Percentiles rank a stretch among this genome's conserved stretches.
Evolutionary conservation across 2,113 vertebrate genomes (phyloP).

Genomic region (Indri indri): DNA sequence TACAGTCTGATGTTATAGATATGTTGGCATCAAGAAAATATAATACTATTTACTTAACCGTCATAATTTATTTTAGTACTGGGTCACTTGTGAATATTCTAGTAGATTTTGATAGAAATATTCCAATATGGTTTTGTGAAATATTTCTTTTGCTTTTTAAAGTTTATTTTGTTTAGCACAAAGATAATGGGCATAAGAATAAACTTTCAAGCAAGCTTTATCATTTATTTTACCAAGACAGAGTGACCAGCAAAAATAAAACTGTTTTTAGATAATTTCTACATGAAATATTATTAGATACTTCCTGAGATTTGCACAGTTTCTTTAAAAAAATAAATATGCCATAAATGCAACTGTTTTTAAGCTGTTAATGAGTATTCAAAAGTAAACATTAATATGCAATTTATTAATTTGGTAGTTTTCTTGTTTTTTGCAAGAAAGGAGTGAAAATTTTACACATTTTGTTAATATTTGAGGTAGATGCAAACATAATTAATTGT

Average conservation of each 20-base stretch:
- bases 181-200: background rate
- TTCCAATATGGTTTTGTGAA: background rate
- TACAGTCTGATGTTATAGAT: background rate
- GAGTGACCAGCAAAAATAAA: background rate
- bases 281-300: background rate
- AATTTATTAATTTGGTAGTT: background rate
- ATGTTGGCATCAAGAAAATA: background rate
- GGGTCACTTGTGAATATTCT: background rate
- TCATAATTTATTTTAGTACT: background rate
- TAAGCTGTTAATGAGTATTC: background rate
- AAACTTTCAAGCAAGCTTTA: background rate
- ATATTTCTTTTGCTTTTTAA: background rate
- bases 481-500: background rate
- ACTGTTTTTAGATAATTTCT: background rate
- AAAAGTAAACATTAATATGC: background rate
- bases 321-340: background rate
- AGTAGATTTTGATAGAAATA: background rate
- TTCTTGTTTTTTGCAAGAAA: background rate
- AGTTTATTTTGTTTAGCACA: background rate
- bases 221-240: background rate
- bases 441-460: background rate
- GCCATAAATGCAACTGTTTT: background rate
- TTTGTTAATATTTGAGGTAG: background rate
- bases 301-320: background rate
- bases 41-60: background rate